Conservation (phyloP, 2,888 invertebrate genomes). For the Dasypolia templi region DNA sequence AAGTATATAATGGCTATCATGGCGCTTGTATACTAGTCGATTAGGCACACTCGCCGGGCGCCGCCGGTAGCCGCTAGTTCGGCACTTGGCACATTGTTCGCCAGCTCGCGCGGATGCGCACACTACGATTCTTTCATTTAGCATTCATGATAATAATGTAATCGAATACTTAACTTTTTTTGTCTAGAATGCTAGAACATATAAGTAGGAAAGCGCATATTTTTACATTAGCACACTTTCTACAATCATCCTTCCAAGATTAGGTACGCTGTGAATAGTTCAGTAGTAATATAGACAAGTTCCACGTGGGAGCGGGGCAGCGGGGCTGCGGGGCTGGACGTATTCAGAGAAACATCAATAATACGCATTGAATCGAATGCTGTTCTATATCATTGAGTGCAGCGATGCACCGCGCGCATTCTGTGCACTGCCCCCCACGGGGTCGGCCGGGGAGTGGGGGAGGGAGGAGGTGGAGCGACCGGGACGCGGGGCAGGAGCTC, state of each 20-base stretch:
- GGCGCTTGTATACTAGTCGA: background rate
- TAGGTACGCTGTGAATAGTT: background rate
- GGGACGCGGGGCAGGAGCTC: slow-evolving; percentile 7
- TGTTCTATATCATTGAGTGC: slow-evolving; percentile 8
- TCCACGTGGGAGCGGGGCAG: background rate
- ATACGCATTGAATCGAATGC: background rate
- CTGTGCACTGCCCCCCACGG: background rate
- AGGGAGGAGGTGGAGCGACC: background rate
- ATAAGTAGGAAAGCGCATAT: background rate
- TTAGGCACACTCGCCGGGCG: no score
- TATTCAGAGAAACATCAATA: slow-evolving; percentile 31
- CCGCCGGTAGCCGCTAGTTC: background rate
- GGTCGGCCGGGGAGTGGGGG: background rate
- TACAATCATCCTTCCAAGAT: background rate
- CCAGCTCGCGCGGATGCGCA: background rate
- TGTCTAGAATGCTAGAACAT: background rate
- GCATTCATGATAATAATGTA: background rate
- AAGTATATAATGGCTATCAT: no score
- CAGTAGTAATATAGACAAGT: background rate
- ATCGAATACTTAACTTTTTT: background rate
- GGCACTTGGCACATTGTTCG: background rate
- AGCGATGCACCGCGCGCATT: slow-evolving; percentile 14
- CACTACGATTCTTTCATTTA: background rate
- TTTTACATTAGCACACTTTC: background rate
- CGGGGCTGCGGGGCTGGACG: background rate